Base-by-base conservation (phyloP, 2,797 vertebrate species). In the Sebastes minor region DNA sequence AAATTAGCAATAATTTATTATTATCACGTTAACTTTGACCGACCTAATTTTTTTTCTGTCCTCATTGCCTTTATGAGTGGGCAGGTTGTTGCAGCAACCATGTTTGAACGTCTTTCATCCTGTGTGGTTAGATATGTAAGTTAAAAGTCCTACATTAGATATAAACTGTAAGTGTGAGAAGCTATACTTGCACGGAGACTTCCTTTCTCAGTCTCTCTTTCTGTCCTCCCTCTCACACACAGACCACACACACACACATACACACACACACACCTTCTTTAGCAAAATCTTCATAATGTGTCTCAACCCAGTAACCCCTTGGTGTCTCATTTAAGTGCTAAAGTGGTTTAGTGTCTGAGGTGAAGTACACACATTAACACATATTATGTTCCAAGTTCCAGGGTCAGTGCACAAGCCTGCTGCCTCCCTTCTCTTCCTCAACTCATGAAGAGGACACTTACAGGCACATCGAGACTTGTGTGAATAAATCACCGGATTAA, bases 401-500 rank as follows among this genome's bases (percentile, higher is more conserved):
- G 59, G n/a, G 60, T 81, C 66, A 62, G 25, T 52, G 59, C 33
- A 65, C 76, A 59, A 59, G 55, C 35, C 42, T 20, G 35, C 55
- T 75, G 42, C 42, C 42, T 68, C 46, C 66, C 35, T 71, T 67
- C 56, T 68, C 59, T 68, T 74, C 75, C 59, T 75, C 49, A 46
- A 52, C 76, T 81, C 68, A 87, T 82, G 81, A 84, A 33, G 22
- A 28, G 46, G 27, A 79, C 68, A 70, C 71, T 71, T 23, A 70
- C 85, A 69, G 80, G 66, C 52, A 74, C 91, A 82, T 85, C 84
- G 86, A 83, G 82, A 78, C 23, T 53, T 9, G 5, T 62, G 53
- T 91, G 81, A 90, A 89, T 91, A 88, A 93, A 93, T 92, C 55
- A 91, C 30, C 42, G 55, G 60, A 76, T 93, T 88, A 68, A 25